Evolutionary conservation across 2,113 vertebrate genomes (phyloP).

Genomic region (Gadus chalcogrammus): DNA sequence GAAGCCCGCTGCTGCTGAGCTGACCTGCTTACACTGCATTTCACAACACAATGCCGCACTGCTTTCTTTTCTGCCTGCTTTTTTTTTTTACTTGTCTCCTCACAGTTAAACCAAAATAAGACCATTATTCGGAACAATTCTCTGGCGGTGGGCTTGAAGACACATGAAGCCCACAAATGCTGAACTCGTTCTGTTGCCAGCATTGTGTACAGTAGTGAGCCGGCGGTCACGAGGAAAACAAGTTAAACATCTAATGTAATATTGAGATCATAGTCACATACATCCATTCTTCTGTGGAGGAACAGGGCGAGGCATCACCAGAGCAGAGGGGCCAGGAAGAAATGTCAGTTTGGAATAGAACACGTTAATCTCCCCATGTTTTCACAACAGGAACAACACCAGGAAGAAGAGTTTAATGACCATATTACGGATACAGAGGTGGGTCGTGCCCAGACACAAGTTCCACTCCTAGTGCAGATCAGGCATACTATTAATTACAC

Average conservation of each 20-base stretch:
- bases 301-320: too few relatives aligned
- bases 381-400: neutral
- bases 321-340: neutral
- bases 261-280: too few relatives aligned
- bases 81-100: neutral
- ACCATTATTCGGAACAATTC: too few relatives aligned
- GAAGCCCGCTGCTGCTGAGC: neutral
- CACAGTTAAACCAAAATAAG: too few relatives aligned
- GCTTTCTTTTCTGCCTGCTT: too few relatives aligned
- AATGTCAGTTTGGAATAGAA: too few relatives aligned
- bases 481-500: too few relatives aligned
- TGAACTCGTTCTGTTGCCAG: slow-evolving; percentile 15
- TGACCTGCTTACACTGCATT: slow-evolving; percentile 11
- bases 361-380: neutral
- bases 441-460: slow-evolving; percentile 14
- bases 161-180: slow-evolving; percentile 3
- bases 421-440: slow-evolving; percentile 27
- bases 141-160: too few relatives aligned
- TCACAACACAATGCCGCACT: neutral
- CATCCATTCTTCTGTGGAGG: too few relatives aligned
- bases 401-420: neutral
- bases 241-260: slow-evolving; percentile 30
- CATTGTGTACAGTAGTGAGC: slow-evolving; percentile 26
- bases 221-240: slow-evolving; percentile 41
- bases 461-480: too few relatives aligned